Evolutionary conservation across 2,113 vertebrate genomes (phyloP).

Genomic region (Pedetes capensis): DNA sequence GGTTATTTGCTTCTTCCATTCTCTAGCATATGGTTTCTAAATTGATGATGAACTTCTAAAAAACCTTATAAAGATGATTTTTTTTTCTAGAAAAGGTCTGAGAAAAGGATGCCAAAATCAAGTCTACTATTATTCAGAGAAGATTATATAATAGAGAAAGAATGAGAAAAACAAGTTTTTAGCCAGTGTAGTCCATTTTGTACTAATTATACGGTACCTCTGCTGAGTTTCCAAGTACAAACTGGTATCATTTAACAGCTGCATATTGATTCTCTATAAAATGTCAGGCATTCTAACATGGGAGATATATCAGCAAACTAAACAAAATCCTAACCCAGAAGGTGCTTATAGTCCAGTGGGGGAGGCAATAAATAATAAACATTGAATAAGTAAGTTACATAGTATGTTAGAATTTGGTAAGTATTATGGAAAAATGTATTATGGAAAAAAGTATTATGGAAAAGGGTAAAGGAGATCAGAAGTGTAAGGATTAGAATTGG

Average conservation of each 20-base stretch:
- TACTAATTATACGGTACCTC: background rate
- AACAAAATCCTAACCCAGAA: background rate
- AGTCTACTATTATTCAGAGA: background rate
- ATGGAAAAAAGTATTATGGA: background rate
- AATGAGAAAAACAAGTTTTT: background rate
- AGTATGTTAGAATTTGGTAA: background rate
- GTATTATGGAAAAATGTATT: background rate
- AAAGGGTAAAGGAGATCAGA: background rate
- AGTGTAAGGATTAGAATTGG: background rate
- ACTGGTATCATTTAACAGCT: conserved; percentile 1
- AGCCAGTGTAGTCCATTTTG: conserved; percentile 6
- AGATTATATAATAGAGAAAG: conserved; percentile 25
- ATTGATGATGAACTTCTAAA: background rate
- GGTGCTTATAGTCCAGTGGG: background rate
- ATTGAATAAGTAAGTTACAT: conserved; percentile 8
- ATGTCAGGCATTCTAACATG: background rate
- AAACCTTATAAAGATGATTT: background rate
- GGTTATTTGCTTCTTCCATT: background rate
- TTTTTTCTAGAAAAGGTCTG: background rate
- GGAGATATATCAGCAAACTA: background rate
- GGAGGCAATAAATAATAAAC: background rate
- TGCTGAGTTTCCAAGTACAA: background rate
- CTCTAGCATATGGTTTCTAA: conserved; percentile 3
- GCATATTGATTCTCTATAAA: background rate
- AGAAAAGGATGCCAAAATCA: background rate